Evolutionary conservation across 2,797 vertebrate species (phyloP), one percentile per base, ranked within the genome.

Genomic region (Melanotaenia trifasciata): DNA sequence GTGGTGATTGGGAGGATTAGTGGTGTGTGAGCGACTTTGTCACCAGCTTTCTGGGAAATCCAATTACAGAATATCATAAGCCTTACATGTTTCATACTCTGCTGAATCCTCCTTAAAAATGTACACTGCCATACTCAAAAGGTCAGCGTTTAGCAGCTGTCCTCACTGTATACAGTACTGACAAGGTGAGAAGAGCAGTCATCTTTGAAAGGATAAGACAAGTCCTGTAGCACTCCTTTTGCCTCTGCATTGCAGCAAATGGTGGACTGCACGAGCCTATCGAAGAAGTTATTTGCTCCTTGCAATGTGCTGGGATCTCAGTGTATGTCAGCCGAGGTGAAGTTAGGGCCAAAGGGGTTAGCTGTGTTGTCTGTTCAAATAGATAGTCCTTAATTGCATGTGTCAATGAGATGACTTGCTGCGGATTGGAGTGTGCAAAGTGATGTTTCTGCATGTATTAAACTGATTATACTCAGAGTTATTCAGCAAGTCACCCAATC

Each of bases 51-150:
- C 92, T 90, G 88, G 90, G 90, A 94, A 96, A 96, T 95, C 93
- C 94, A 95, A 95, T 95, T 95, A 95, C 92, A 86, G 89, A 94
- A 91, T 94, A 94, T 94, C 91, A 94, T 93, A 94, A 94, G 91
- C 91, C 90, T 86, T 93, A 93, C 93, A 93, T 93, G 93, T 93
- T 93, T 94, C 93, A 91, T 91, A 92, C 89, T 89, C 81, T 64
- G 80, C 86, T 84, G 89, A 93, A 91, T 90, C 87, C 92, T 78
- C 81, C 82, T 85, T 84, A 87, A 91, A 91, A 89, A 91, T 89
- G 81, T 87, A 81, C 64, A 78, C 80, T 62, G 65, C 58, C 67
- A 38, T 64, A 70, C 72, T 81, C 63, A 67, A 83, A 81, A 77
- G 89, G 89, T 91, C 90, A 90, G 67, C 66, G 72, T 87, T 85